Evolutionary conservation across 2,113 vertebrate species (phyloP).

Genomic region (Chloroceryle aenea): DNA sequence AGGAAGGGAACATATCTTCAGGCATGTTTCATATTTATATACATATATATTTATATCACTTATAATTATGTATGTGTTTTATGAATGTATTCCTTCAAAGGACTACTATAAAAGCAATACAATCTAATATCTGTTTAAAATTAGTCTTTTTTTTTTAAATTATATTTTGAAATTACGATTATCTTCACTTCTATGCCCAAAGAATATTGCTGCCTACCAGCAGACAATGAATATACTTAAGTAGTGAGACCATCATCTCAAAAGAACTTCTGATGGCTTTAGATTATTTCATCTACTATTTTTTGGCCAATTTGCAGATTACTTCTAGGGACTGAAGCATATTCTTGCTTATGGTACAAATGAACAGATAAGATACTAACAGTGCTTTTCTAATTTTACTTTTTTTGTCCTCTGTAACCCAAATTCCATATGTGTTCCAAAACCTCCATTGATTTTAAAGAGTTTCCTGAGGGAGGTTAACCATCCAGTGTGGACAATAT

Average conservation of each 20-base stretch:
- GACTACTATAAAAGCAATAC: neutral
- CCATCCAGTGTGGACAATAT: fast-evolving
- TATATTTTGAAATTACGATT: neutral
- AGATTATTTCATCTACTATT: neutral
- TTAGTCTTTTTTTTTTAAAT: neutral
- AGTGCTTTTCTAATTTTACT: neutral
- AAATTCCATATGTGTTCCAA: fast-evolving
- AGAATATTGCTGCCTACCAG: neutral
- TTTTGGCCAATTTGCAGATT: neutral
- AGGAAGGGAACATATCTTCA: neutral
- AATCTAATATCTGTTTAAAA: neutral
- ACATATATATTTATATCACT: neutral
- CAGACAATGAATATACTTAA: neutral
- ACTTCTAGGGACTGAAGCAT: neutral
- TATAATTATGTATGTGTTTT: neutral
- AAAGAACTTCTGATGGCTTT: neutral
- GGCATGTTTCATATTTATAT: neutral
- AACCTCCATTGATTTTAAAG: fast-evolving
- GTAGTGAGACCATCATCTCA: neutral
- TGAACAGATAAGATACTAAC: neutral
- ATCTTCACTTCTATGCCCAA: neutral
- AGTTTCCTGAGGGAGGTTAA: neutral
- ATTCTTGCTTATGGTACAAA: neutral
- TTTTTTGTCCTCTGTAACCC: neutral
- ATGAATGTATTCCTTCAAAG: neutral